A percentile compares a stretch with the other conserved stretches of the same genome.
These are phyloP conservation scores for Mesocentrotus franciscanus DNA, from an alignment of 53 echinoderm and acorn worm species.

Conservation along the genomic window DNA sequence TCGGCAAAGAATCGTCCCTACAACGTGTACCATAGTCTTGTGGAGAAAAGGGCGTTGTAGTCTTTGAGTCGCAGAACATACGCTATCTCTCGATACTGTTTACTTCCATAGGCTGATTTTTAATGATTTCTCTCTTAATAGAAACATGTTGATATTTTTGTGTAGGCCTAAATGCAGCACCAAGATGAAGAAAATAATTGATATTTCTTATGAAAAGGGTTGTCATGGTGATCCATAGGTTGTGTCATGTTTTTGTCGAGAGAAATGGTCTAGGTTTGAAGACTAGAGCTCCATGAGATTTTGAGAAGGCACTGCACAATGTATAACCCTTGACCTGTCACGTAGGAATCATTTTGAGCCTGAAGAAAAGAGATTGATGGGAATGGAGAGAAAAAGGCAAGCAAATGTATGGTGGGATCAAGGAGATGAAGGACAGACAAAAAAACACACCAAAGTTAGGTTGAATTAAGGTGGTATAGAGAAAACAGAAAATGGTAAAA, in stretches of 20 bases:
- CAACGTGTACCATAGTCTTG: conserved; percentile 19
- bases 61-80: neutral
- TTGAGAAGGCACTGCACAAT: conserved; percentile 32
- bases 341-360: conserved; percentile 53
- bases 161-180: neutral
- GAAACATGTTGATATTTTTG: neutral
- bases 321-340: conserved; percentile 48
- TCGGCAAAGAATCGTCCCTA: neutral
- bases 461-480: neutral
- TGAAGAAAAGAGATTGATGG: conserved; percentile 39
- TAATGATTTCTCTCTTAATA: neutral
- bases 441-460: neutral
- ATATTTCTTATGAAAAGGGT: neutral
- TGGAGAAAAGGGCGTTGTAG: neutral
- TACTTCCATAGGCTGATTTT: neutral
- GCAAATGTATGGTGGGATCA: neutral
- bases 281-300: neutral
- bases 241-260: neutral
- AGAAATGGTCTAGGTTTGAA: conserved; percentile 14
- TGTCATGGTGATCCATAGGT: neutral
- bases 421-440: neutral
- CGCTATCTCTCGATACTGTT: neutral
- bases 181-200: neutral
- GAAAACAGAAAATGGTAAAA: neutral
- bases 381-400: conserved; percentile 10